Evolutionary conservation across 37 sponge, comb jelly and placozoan species (phyloP).

Genomic region (Aplysina aerophoba): DNA sequence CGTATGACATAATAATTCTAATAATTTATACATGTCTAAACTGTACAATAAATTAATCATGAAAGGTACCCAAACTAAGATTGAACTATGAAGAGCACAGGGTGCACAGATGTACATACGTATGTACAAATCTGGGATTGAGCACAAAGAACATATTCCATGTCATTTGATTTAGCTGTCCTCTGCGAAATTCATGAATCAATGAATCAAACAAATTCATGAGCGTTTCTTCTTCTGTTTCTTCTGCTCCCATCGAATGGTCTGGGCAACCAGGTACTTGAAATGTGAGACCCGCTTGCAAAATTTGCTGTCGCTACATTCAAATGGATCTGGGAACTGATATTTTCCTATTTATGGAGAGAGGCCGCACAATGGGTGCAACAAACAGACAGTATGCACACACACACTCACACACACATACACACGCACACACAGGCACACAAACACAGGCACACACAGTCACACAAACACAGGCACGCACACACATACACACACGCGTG

Average conservation of each 20-base stretch:
- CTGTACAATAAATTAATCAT: too few relatives aligned
- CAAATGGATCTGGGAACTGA: constrained; percentile 20
- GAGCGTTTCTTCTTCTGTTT: not conserved
- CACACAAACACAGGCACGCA: constrained; percentile 29
- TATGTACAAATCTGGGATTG: not conserved
- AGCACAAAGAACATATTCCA: not conserved
- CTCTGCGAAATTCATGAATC: too few relatives aligned
- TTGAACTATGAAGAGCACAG: too few relatives aligned
- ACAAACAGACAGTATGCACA: not conserved
- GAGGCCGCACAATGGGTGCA: not conserved
- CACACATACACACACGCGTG: not conserved
- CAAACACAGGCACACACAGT: constrained; percentile 7
- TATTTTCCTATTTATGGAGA: not conserved
- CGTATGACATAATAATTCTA: too few relatives aligned
- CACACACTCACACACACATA: not conserved
- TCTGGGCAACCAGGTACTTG: not conserved
- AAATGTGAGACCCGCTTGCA: constrained; percentile 20
- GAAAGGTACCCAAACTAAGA: too few relatives aligned
- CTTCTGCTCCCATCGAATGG: constrained; percentile 9
- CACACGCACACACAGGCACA: not conserved
- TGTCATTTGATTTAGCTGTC: not conserved
- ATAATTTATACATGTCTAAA: too few relatives aligned
- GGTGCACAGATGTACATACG: not conserved
- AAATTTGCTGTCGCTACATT: not conserved
- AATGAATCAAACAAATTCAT: too few relatives aligned